phyloP scores from a whole-genome alignment of 2,797 vertebrate genomes.

The Megalops cyprinoides region DNA sequence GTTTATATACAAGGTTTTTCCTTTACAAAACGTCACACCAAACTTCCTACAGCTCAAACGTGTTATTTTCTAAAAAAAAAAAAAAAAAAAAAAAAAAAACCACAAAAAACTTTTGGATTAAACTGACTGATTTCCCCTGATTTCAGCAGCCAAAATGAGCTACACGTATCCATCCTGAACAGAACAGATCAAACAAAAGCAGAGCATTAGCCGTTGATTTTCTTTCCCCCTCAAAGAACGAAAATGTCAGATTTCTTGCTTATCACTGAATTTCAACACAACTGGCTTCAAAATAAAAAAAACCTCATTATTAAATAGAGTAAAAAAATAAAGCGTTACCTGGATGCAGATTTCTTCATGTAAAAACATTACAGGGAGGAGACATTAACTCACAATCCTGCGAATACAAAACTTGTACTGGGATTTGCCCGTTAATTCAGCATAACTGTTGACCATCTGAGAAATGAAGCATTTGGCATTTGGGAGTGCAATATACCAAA shows the following conservation, averaged over 20 bases:
- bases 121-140: constrained; percentile 32
- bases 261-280: not conserved
- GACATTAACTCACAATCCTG: not conserved
- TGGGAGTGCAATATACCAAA: not conserved
- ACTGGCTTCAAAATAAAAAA: constrained; percentile 3
- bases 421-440: too few species aligned
- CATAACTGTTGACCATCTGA: not conserved
- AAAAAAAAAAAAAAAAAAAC: constrained; percentile 41
- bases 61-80: constrained; percentile 26
- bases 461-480: constrained; percentile 19
- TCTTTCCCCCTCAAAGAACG: not conserved
- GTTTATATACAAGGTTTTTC: constrained; percentile 67
- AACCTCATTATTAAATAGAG: constrained; percentile 18
- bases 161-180: constrained; percentile 34
- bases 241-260: not conserved
- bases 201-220: too few species aligned
- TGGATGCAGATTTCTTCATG: not conserved
- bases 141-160: constrained; percentile 50
- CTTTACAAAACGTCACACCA: constrained; percentile 45
- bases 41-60: constrained; percentile 52
- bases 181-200: not conserved
- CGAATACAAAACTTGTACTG: not conserved
- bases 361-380: not conserved
- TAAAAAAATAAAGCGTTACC: not conserved
- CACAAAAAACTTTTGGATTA: constrained; percentile 44